Evolutionary conservation across 2,888 invertebrate genomes (phyloP).

Genomic region (Drosophila nigritarsus): DNA sequence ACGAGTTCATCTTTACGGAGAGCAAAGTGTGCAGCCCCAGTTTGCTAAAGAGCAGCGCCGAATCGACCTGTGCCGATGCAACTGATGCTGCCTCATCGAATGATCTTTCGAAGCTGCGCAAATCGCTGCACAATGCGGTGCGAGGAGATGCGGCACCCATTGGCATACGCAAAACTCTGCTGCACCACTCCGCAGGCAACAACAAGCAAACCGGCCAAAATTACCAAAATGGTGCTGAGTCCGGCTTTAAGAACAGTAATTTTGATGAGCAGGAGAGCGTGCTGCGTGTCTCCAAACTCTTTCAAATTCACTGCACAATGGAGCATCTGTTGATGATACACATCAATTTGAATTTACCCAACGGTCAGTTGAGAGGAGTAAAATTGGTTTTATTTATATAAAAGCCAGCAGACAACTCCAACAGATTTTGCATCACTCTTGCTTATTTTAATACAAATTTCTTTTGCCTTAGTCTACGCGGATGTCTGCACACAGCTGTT

Average conservation of each 20-base stretch:
- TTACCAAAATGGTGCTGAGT: slow-evolving; percentile 60
- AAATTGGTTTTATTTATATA: not conserved
- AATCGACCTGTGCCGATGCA: slow-evolving; percentile 7
- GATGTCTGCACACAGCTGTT: slow-evolving; percentile 81
- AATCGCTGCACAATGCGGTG: slow-evolving; percentile 82
- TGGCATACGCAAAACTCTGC: slow-evolving; percentile 77
- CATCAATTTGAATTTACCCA: slow-evolving; percentile 82
- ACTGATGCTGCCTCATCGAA: slow-evolving; percentile 29
- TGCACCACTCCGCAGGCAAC: slow-evolving; percentile 71
- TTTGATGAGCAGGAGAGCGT: slow-evolving; percentile 78
- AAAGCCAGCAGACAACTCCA: not conserved
- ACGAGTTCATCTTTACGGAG: slow-evolving; percentile 83
- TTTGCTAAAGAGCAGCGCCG: slow-evolving; percentile 58
- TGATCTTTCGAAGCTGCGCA: slow-evolving; percentile 79
- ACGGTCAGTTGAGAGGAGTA: slow-evolving; percentile 58
- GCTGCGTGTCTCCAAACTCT: slow-evolving; percentile 76
- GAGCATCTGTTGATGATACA: slow-evolving; percentile 84
- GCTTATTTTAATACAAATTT: not conserved
- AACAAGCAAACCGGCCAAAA: slow-evolving; percentile 43
- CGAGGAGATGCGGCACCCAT: slow-evolving; percentile 54
- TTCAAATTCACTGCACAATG: slow-evolving; percentile 83
- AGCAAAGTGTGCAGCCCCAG: slow-evolving; percentile 83
- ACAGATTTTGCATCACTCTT: not conserved
- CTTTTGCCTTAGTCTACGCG: slow-evolving; percentile 67
- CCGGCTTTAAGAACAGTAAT: slow-evolving; percentile 83